phyloP scores from a whole-genome alignment of 2,888 invertebrate species.

The Scelioninae gen. 2 region DNA sequence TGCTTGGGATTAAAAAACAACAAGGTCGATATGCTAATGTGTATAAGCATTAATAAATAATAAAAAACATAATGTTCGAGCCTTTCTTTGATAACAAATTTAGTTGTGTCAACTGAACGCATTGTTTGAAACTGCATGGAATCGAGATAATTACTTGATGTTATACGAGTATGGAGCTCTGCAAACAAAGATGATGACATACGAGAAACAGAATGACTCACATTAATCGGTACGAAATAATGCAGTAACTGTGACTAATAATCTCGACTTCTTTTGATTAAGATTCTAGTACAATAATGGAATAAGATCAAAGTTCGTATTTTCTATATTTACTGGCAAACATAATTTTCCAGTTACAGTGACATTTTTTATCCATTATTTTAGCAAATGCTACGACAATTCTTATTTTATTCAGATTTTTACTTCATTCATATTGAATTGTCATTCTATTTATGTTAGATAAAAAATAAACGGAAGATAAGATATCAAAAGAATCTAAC shows the following conservation, averaged over 20 bases:
- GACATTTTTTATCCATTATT: too few relatives aligned
- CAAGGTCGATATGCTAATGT: conserved; percentile 21
- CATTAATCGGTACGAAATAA: conserved; percentile 51
- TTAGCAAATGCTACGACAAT: too few relatives aligned
- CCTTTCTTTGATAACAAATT: conserved; percentile 51
- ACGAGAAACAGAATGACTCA: conserved; percentile 51
- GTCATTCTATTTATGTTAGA: too few relatives aligned
- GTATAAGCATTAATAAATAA: conserved; percentile 36
- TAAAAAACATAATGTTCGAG: conserved; percentile 23
- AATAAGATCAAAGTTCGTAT: conserved; percentile 36
- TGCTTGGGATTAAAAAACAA: conserved; percentile 7
- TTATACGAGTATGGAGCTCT: conserved; percentile 41
- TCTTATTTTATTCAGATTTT: too few relatives aligned
- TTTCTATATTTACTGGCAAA: conserved; percentile 4
- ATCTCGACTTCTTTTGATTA: conserved; percentile 36
- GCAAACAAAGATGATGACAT: conserved; percentile 55
- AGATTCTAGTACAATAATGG: conserved; percentile 23
- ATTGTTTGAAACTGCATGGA: conserved; percentile 54
- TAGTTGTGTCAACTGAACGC: conserved; percentile 51
- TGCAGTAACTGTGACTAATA: conserved; percentile 47
- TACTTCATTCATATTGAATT: too few relatives aligned
- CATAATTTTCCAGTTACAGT: neutral
- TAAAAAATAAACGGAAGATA: too few relatives aligned
- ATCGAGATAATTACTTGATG: conserved; percentile 54
- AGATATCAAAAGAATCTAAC: conserved; percentile 8